These are phyloP conservation scores for Rhinogobio ventralis DNA, from an alignment of 2,797 vertebrate species.

Conservation along the genomic window DNA sequence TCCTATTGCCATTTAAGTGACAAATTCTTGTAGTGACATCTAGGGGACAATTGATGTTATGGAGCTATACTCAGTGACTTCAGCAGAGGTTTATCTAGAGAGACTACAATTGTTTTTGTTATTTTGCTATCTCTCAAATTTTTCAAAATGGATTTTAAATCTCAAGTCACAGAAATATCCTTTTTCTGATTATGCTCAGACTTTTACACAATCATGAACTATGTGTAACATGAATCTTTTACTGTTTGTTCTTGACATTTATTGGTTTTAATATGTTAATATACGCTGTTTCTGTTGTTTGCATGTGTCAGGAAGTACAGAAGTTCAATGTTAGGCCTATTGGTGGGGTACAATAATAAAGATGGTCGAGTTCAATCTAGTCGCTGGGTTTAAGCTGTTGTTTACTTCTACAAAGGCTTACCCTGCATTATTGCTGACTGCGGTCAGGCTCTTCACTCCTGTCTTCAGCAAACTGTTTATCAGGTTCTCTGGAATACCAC, in stretches of 20 bases:
- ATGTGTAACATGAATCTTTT: background rate
- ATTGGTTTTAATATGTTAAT: background rate
- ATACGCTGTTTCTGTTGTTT: background rate
- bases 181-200: background rate
- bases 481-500: slow-evolving; percentile 97
- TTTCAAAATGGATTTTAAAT: background rate
- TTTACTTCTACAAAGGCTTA: slow-evolving; percentile 69
- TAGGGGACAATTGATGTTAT: background rate
- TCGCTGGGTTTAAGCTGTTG: background rate
- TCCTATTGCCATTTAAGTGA: background rate
- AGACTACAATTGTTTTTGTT: background rate
- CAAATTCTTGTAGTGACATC: background rate
- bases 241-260: background rate
- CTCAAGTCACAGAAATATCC: background rate
- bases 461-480: slow-evolving; percentile 92
- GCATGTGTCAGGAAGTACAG: background rate
- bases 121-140: background rate
- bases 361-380: background rate
- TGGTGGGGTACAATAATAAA: background rate
- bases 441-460: slow-evolving; percentile 88
- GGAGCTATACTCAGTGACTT: background rate
- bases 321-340: background rate
- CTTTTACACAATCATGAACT: background rate
- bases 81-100: background rate
- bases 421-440: slow-evolving; percentile 98